These are phyloP conservation scores for Vanacampus margaritifer DNA, from an alignment of 2,113 vertebrate genomes.

Conservation along the genomic window DNA sequence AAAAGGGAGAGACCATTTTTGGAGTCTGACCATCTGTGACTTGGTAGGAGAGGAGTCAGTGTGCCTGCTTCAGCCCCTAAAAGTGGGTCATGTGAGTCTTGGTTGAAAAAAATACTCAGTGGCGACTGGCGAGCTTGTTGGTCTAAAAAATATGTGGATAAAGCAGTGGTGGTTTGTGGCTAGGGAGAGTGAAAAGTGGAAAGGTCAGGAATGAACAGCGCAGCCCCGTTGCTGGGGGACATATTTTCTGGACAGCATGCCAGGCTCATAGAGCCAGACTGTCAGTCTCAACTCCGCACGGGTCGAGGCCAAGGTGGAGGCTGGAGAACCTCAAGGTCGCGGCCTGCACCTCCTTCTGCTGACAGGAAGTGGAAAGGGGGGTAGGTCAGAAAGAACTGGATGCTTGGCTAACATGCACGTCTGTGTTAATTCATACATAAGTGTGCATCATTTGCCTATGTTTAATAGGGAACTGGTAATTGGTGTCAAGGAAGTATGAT, in stretches of 20 bases:
- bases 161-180: slow-evolving; percentile 23
- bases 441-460: not conserved
- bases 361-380: slow-evolving; percentile 34
- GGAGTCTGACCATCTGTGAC: slow-evolving; percentile 47
- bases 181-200: slow-evolving; percentile 35
- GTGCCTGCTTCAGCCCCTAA: slow-evolving; percentile 48
- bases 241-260: slow-evolving; percentile 54
- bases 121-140: not conserved
- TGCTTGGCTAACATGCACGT: slow-evolving; percentile 7
- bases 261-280: slow-evolving; percentile 36
- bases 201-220: slow-evolving; percentile 50
- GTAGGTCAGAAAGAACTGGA: slow-evolving; percentile 26
- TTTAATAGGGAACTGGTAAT: not conserved
- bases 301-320: slow-evolving; percentile 30
- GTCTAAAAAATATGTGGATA: slow-evolving; percentile 5
- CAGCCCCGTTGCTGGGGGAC: slow-evolving; percentile 44
- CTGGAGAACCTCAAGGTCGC: slow-evolving; percentile 49
- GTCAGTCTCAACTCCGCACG: slow-evolving; percentile 40
- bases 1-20: slow-evolving; percentile 1
- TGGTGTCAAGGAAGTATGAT: not conserved
- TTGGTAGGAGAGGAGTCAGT: slow-evolving; percentile 13
- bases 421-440: not conserved
- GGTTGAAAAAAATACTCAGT: slow-evolving; percentile 18
- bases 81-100: slow-evolving; percentile 65
- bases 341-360: slow-evolving; percentile 42